Evolutionary conservation across 2,888 invertebrate species (phyloP), one percentile per base, ranked within the genome.

Genomic region (Caenorhabditis doughertyi): DNA sequence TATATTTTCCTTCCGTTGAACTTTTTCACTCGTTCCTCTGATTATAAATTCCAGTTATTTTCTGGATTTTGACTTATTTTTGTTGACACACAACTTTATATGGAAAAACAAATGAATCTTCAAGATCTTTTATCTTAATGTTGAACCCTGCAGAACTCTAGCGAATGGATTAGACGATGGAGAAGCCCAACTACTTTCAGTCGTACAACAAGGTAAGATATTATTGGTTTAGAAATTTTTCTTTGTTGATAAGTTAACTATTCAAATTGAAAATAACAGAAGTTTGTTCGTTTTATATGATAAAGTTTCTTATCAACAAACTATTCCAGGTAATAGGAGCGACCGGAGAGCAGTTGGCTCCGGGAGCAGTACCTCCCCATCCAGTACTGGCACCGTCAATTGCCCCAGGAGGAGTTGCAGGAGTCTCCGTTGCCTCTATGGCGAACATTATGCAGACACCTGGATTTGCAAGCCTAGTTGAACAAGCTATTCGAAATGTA

Each of bases 321-420:
- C 18, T 25, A 18, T 32, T 80, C 44, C 64, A 85, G 85, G 72
- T 85, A 47, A 83, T 86, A 21, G 86, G 86, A 27, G 84, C 83
- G 27, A 82, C 86, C 18, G 86, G 86, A 47, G 86, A 86, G 67
- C 86, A 85, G 79, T 53, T 86, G 58, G 86, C 86, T 62, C 86
- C 86, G 29, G 86, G 86, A 58, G 85, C 85, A 35, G 84, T 85
- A n/a, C 83, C 84, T 8, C 79, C 85, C 18, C 85, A 85, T 67
- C 85, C 86, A 11, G 85, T 84, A 13, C 70, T 85, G 29, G 84
- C 86, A 16, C 82, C 86, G 8, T 60, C 70, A 13, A 60, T 83
- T 21, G 60, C 70, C 23, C 62, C 67, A 21, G 58, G 51, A 29
- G 32, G 51, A 65, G 35, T 51, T 35, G 51, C 51, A 16, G 39